Conservation (phyloP, 2,888 invertebrate genomes). For the Philhelius pedissequus region DNA sequence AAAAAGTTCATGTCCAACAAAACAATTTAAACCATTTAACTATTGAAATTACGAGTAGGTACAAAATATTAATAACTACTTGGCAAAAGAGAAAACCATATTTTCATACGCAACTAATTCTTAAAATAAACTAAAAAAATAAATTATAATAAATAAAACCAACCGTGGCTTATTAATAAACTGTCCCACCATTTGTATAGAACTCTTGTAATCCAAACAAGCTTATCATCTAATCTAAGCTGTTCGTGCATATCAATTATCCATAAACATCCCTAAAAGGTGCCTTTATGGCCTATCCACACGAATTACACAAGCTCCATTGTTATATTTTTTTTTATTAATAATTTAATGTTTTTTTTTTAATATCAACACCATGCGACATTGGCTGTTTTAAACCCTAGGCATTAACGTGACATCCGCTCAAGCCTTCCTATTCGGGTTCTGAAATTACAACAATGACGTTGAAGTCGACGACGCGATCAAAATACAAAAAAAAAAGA, state of each 20-base stretch:
- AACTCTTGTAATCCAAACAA: constrained; percentile 16
- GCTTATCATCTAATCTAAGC: constrained; percentile 45
- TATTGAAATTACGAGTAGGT: no score
- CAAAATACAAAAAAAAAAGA: not conserved
- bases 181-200: not conserved
- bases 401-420: constrained; percentile 61
- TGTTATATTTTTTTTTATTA: not conserved
- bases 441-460: constrained; percentile 54
- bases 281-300: constrained; percentile 24
- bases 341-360: constrained; percentile 11
- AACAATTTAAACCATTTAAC: no score
- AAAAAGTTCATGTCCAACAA: no score
- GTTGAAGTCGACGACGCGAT: constrained; percentile 25
- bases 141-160: no score
- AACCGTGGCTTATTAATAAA: not conserved
- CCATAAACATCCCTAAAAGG: not conserved
- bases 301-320: constrained; percentile 18
- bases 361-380: constrained; percentile 44
- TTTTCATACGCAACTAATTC: no score
- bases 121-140: no score
- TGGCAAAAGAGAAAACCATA: no score
- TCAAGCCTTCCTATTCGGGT: constrained; percentile 48
- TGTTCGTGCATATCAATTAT: constrained; percentile 5
- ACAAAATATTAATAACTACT: no score
- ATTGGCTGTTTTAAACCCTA: constrained; percentile 24